phyloP scores from a whole-genome alignment of 2,888 invertebrate species.

The Lepetodrilus schrolli region DNA sequence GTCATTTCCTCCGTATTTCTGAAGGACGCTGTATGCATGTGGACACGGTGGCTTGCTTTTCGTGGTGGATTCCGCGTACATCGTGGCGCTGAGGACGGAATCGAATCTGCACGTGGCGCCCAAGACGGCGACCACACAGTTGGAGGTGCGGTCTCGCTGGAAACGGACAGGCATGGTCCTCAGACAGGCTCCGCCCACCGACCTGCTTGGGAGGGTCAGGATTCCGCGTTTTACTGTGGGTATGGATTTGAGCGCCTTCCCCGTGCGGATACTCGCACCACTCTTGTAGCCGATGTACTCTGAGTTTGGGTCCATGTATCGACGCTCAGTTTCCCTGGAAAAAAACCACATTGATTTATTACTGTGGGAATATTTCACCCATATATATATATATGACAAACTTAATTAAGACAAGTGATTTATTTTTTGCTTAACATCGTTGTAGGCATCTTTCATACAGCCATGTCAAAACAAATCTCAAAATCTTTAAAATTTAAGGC shows the following conservation, averaged over 20 bases:
- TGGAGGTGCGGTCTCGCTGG: slow-evolving; percentile 51
- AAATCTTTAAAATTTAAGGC: too few relatives aligned
- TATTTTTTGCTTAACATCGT: too few relatives aligned
- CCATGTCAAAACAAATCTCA: too few relatives aligned
- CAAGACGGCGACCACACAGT: slow-evolving; percentile 56
- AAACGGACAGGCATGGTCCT: slow-evolving; percentile 63
- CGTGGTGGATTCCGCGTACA: slow-evolving; percentile 55
- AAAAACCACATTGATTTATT: background rate
- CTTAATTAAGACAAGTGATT: too few relatives aligned
- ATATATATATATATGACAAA: too few relatives aligned
- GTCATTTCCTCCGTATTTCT: background rate
- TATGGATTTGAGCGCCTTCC: background rate
- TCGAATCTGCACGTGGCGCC: slow-evolving; percentile 45
- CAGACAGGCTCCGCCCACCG: slow-evolving; percentile 59
- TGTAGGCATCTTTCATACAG: too few relatives aligned
- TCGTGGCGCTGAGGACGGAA: slow-evolving; percentile 60
- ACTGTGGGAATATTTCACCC: background rate
- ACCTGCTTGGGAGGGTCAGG: slow-evolving; percentile 63
- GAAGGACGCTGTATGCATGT: slow-evolving; percentile 34
- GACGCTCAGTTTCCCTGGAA: slow-evolving; percentile 49
- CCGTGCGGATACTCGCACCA: slow-evolving; percentile 50
- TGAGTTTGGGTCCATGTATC: slow-evolving; percentile 34
- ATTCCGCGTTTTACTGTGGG: slow-evolving; percentile 43
- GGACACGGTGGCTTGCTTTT: slow-evolving; percentile 47
- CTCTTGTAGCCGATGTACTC: slow-evolving; percentile 46